These are phyloP conservation scores for Drosophila tripunctata DNA, from an alignment of 2,888 invertebrate genomes.

Conservation along the genomic window DNA sequence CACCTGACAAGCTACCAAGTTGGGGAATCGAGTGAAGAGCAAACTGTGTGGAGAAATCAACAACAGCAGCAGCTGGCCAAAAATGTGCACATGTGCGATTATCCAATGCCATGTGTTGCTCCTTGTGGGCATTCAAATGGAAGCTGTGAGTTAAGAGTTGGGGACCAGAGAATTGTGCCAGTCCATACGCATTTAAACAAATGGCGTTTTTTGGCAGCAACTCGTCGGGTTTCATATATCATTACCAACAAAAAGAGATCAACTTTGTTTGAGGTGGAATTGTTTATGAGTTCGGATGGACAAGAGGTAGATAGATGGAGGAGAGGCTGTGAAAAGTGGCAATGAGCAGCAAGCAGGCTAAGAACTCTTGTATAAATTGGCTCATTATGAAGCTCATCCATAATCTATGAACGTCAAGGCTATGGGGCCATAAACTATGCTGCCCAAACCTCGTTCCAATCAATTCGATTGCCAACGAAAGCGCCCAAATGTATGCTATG, in stretches of 20 bases:
- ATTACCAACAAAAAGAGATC: slow-evolving; percentile 50
- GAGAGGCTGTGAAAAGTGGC: slow-evolving; percentile 10
- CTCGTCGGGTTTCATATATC: slow-evolving; percentile 75
- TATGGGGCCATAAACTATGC: slow-evolving; percentile 67
- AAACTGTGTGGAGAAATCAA: slow-evolving; percentile 34
- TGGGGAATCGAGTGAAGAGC: slow-evolving; percentile 8
- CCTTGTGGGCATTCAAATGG: slow-evolving; percentile 74
- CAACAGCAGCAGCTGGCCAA: slow-evolving; percentile 49
- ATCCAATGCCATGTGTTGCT: slow-evolving; percentile 65
- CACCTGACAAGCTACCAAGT: slow-evolving; percentile 68
- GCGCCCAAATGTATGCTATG: slow-evolving; percentile 57
- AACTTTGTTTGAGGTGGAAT: slow-evolving; percentile 50
- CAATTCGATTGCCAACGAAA: slow-evolving; percentile 62
- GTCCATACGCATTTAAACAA: slow-evolving; percentile 67
- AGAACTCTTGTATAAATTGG: slow-evolving; percentile 78
- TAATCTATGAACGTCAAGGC: slow-evolving; percentile 75
- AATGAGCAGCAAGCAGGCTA: slow-evolving; percentile 26
- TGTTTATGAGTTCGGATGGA: slow-evolving; percentile 51
- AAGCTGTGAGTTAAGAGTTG: slow-evolving; percentile 61
- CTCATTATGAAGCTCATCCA: slow-evolving; percentile 80
- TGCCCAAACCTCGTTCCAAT: slow-evolving; percentile 44
- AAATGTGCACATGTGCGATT: slow-evolving; percentile 46
- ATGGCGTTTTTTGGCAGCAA: slow-evolving; percentile 70
- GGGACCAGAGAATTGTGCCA: slow-evolving; percentile 13
- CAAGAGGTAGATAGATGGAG: slow-evolving; percentile 8